Base-by-base conservation (phyloP, 2,888 invertebrate genomes). In the Gasteruption jaculator region DNA sequence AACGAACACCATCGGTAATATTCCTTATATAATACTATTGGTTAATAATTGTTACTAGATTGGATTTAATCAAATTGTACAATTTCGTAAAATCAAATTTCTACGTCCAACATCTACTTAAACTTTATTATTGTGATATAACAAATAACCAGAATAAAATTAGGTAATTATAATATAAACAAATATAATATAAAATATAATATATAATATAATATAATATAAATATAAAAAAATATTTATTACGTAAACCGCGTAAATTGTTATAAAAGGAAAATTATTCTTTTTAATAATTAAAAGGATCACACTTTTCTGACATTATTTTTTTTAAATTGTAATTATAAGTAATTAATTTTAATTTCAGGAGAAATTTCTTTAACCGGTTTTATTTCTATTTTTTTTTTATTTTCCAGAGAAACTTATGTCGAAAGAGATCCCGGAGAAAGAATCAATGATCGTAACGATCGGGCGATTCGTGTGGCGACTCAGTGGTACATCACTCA, bases 1-100 rank as follows among this genome's bases (percentile, higher is more conserved):
- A 97, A 99, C 79, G 97, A 97, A 72, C 93, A 95, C 74, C 93
- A 95, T 69, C 86, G 84, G 93, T 93, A 77, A 77, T n/a, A n/a
- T n/a, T n/a, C n/a, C n/a, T n/a, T n/a, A 78, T 41, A 6, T 12
- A n/a, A 39, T 37, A 35, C 48, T 46, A 41, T 40, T 46, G 15
- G 43, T 41, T 41, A 27, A 11, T 30, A 30, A 40, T 45, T 20
- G 14, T 41, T 22, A 24, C 30, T 34, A 22, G 32, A 40, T 31
- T 39, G 10, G 19, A 24, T 27, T 41, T 41, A 39, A 48, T 54
- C 5, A 32, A 27, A 19, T 27, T 48, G 34, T 44, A 33, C n/a
- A n/a, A n/a, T n/a, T n/a, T n/a, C n/a, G n/a, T n/a, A n/a, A n/a
- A n/a, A n/a, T n/a, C n/a, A n/a, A n/a, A n/a, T n/a, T n/a, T n/a